Percentiles rank a stretch among this genome's conserved stretches.
Conservation (phyloP, 2,888 invertebrate species). For the Xanthia icteritia region DNA sequence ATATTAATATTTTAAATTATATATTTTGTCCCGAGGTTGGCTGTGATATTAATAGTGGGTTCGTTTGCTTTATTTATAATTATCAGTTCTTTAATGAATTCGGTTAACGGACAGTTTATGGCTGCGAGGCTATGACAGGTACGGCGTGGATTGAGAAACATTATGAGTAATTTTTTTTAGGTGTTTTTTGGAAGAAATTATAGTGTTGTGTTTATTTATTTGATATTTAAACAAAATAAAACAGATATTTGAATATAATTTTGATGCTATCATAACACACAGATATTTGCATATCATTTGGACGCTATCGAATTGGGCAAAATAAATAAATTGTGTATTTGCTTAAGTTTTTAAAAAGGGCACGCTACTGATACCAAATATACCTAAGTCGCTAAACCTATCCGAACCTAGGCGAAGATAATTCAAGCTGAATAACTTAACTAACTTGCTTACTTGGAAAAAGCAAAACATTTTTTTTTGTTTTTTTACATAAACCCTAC, state of each 20-base stretch:
- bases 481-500: not conserved
- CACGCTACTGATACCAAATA: not conserved
- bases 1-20: conserved; percentile 90
- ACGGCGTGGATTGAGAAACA: conserved; percentile 51
- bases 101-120: conserved; percentile 59
- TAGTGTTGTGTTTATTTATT: conserved; percentile 30
- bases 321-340: not conserved
- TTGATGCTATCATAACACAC: not conserved
- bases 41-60: conserved; percentile 73
- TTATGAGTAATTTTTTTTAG: conserved; percentile 35
- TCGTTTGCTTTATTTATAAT: conserved; percentile 74
- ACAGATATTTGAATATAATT: not conserved
- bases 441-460: not conserved
- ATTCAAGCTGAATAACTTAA: not conserved
- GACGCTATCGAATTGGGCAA: not conserved
- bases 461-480: not conserved
- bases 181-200: conserved; percentile 16
- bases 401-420: not conserved
- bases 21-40: conserved; percentile 74
- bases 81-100: conserved; percentile 70
- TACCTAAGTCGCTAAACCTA: too few relatives aligned
- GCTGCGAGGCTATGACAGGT: conserved; percentile 33
- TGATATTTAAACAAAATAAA: conserved; percentile 4
- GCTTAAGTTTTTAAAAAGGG: too few relatives aligned
- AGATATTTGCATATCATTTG: not conserved